A percentile compares a stretch with the other conserved stretches of the same genome.
These are phyloP conservation scores for Geopemphigus sp. DNA, from an alignment of 1,140 invertebrate genomes.

Conservation along the genomic window DNA sequence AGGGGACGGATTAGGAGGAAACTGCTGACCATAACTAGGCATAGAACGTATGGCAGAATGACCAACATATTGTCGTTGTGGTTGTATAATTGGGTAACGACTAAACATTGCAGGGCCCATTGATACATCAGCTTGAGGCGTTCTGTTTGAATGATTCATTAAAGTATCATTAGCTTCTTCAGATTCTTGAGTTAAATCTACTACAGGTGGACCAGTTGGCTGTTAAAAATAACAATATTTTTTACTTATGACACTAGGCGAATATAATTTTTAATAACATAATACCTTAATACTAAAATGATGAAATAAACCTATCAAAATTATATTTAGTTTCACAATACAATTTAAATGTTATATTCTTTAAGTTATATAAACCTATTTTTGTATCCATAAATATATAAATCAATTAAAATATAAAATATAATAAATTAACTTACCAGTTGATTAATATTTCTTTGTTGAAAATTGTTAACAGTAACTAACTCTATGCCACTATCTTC, in stretches of 20 bases:
- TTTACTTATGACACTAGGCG: neutral
- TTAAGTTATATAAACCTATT: no score
- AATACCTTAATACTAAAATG: no score
- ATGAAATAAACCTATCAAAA: no score
- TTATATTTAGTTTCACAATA: no score
- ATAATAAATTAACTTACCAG: slow-evolving; percentile 7
- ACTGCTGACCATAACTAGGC: slow-evolving; percentile 52
- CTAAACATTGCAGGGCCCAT: slow-evolving; percentile 26
- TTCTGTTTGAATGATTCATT: slow-evolving; percentile 39
- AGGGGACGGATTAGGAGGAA: slow-evolving; percentile 51
- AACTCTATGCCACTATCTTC: slow-evolving; percentile 46
- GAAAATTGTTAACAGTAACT: slow-evolving; percentile 35
- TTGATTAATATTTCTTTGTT: slow-evolving; percentile 40
- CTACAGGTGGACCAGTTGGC: slow-evolving; percentile 55
- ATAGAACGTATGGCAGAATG: slow-evolving; percentile 29
- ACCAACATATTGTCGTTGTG: slow-evolving; percentile 43
- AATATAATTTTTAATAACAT: neutral
- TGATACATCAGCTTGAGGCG: slow-evolving; percentile 23
- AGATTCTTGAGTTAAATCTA: slow-evolving; percentile 67
- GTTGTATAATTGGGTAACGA: slow-evolving; percentile 52
- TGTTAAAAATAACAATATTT: slow-evolving; percentile 22
- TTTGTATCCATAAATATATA: no score
- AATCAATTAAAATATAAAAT: neutral
- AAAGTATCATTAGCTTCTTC: slow-evolving; percentile 59
- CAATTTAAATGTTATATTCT: no score